Base-by-base conservation (phyloP, 2,113 vertebrate genomes). In the Nesospiza acunhae region DNA sequence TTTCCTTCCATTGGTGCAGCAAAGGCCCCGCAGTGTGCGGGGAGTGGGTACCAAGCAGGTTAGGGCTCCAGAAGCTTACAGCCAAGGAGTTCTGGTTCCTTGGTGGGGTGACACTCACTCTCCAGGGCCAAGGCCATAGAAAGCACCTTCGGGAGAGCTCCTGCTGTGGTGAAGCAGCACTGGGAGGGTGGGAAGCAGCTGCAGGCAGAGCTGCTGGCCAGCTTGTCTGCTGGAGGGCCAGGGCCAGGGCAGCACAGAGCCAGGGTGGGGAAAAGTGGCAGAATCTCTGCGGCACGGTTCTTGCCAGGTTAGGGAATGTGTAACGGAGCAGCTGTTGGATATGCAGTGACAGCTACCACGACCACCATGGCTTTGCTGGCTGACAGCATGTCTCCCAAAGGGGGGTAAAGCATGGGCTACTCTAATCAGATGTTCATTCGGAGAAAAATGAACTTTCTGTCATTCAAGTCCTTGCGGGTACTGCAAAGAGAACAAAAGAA, bases 371-470 rank as follows among this genome's bases (percentile, higher is more conserved):
- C 92, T 95, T 88, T 94, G 72, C 94, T 96, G 90, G 94, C 92
- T 94, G 95, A 96, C 94, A 95, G 95, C 93, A 93, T 47, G 91
- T 58, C 59, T 97, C 95, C 96, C 93, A 92, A 95, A 96, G 93
- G 95, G 77, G 89, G 78, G 76, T 81, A 95, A 95, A 94, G 75
- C 81, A 90, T 93, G 79, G 96, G 90, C 94, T 94, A 93, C 92
- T 97, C 79, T 95, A 80, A 95, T 97, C 96, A 97, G 95, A 91
- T 95, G 84, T 92, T 96, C 91, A 94, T 62, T 85, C 33, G 37
- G 56, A 94, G 92, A 93, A 94, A 95, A 95, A 96, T 95, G 96
- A 97, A 96, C 95, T 96, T 94, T 74, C 90, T 96, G 94, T 95
- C 94, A 96, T 94, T 92, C 89, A 91, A 84, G 87, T 94, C 94